Conservation (phyloP, 2,888 invertebrate genomes). For the Morpho deidamia region DNA sequence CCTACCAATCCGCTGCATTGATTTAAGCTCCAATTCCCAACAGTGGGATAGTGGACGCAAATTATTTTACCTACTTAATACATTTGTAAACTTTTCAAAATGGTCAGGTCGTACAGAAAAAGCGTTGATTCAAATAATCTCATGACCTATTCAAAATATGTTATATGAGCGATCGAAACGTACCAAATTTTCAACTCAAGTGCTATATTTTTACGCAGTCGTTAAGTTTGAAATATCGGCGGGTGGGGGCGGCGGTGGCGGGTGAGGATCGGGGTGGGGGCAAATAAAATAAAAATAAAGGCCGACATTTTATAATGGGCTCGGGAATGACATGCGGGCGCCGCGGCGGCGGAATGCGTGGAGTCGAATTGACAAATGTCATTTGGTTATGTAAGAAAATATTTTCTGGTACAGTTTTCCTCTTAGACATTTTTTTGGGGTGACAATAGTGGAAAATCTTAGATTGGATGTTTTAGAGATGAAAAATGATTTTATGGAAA, state of each 20-base stretch:
- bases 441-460: too few relatives aligned
- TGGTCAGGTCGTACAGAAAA: too few relatives aligned
- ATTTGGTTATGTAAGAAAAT: constrained; percentile 9
- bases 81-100: too few relatives aligned
- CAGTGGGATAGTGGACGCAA: too few relatives aligned
- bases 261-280: constrained; percentile 33
- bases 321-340: constrained; percentile 76
- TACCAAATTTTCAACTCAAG: constrained; percentile 47
- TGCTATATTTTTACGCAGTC: constrained; percentile 72
- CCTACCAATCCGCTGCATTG: too few relatives aligned
- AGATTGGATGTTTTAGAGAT: too few relatives aligned
- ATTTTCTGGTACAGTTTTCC: constrained; percentile 2
- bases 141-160: constrained; percentile 8
- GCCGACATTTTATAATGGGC: constrained; percentile 77
- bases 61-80: too few relatives aligned
- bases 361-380: constrained; percentile 24
- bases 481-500: too few relatives aligned
- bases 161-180: constrained; percentile 26
- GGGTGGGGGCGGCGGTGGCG: constrained; percentile 27
- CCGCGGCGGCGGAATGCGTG: constrained; percentile 44
- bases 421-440: background rate
- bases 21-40: too few relatives aligned
- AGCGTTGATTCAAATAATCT: too few relatives aligned
- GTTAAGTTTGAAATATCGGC: constrained; percentile 77
- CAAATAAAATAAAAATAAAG: constrained; percentile 76